Percentiles rank a stretch among this genome's conserved stretches.
Evolutionary conservation across 2,797 vertebrate species (phyloP).

Genomic region (Nyctibius grandis): DNA sequence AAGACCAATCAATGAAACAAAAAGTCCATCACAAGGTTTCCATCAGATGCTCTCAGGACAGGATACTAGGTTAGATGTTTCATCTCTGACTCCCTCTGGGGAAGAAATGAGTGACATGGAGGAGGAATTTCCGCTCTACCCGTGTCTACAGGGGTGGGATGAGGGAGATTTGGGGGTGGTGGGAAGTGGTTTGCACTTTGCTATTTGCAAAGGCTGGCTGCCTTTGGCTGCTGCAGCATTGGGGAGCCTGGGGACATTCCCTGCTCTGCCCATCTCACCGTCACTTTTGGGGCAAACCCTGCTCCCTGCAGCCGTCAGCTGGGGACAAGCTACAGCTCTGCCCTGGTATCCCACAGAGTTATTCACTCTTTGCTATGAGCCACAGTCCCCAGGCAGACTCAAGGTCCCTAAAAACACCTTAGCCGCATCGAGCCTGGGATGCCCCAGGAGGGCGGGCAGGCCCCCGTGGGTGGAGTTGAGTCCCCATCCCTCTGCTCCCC

Average conservation of each 20-base stretch:
- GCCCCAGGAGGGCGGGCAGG: neutral
- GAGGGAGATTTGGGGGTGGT: neutral
- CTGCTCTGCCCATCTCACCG: neutral
- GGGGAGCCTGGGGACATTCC: neutral
- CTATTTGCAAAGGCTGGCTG: neutral
- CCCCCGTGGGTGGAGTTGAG: too few relatives aligned
- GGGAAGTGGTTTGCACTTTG: accelerated
- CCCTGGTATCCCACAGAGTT: neutral
- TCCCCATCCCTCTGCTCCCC: neutral
- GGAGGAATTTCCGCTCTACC: neutral
- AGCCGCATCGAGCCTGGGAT: neutral
- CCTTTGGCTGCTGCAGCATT: neutral
- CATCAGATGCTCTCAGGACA: neutral
- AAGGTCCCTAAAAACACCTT: neutral
- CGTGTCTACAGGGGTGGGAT: neutral
- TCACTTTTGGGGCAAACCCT: neutral
- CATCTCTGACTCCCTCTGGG: neutral
- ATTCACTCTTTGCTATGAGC: neutral
- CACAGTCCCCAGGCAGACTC: neutral
- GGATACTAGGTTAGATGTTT: neutral
- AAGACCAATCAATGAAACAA: neutral
- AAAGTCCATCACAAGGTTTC: neutral
- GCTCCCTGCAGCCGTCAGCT: neutral
- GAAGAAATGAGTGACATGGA: neutral
- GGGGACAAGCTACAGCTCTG: neutral